A percentile compares a stretch with the other conserved stretches of the same genome.
Conservation (phyloP, 2,888 invertebrate species). For the Gymnosoma rotundatum region DNA sequence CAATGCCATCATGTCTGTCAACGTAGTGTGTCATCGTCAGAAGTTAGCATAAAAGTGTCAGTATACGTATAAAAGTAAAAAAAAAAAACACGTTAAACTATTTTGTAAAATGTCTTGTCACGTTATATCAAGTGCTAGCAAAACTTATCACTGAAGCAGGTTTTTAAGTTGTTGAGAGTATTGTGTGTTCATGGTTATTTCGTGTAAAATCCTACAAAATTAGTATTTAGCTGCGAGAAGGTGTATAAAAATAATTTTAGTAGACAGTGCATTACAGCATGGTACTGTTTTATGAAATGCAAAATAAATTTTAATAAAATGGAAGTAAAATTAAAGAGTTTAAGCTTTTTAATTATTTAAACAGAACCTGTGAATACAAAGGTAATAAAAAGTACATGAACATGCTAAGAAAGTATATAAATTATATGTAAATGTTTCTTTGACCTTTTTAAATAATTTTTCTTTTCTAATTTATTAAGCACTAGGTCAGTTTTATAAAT, state of each 20-base stretch:
- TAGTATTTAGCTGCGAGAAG: not conserved
- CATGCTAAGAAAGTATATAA: too few relatives aligned
- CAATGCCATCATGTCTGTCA: conserved; percentile 60
- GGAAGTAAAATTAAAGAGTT: too few relatives aligned
- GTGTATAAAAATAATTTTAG: not conserved
- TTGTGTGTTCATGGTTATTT: conserved; percentile 22
- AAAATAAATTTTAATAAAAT: too few relatives aligned
- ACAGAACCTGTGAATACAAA: too few relatives aligned
- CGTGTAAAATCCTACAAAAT: conserved; percentile 2
- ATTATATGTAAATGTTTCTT: too few relatives aligned
- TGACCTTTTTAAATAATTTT: too few relatives aligned
- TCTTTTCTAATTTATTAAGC: too few relatives aligned
- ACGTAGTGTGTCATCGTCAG: conserved; percentile 45
- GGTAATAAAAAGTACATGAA: too few relatives aligned
- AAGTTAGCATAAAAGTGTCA: conserved; percentile 28
- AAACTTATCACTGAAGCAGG: conserved; percentile 14
- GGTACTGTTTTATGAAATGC: too few relatives aligned
- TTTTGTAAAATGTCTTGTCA: conserved; percentile 56
- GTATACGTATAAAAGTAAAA: not conserved
- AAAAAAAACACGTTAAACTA: conserved; percentile 31
- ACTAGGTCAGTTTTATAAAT: too few relatives aligned
- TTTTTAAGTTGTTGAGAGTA: not conserved
- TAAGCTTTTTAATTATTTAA: too few relatives aligned
- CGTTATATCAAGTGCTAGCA: conserved; percentile 45
- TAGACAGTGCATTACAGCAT: not conserved